Base-by-base conservation (phyloP, 2,797 vertebrate genomes). In the Mormyrus proboscirostris region DNA sequence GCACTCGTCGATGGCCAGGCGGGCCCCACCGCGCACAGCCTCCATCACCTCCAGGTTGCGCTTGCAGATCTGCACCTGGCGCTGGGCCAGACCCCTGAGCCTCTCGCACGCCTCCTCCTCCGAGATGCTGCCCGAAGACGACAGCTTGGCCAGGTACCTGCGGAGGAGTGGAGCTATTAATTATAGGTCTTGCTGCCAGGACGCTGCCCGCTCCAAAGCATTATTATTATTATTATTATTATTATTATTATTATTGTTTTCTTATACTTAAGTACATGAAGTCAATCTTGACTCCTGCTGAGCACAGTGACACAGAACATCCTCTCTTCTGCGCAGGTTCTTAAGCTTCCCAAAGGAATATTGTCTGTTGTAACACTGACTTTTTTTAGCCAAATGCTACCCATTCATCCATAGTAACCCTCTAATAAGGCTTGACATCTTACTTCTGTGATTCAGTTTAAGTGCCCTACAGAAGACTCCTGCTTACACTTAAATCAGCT, bases 1-100 rank as follows among this genome's bases (percentile, higher is more conserved):
- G 92, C 98, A 99, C 93, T 99, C 98, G 55, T 99, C 97, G 0
- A 99, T 99, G 47, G 98, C 98, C 69, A 99, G 95, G 95, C 99
- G 98, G 4, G 99, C 99, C 0, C 98, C 99, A 0, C 97, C 97
- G 1, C 98, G 96, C 91, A 99, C 98, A 0, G 98, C 98, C 85
- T 99, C 99, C 99, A 99, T 99, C 94, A 99, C 98, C 95, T 99
- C 99, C 92, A 99, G 95, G 88, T 98, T 99, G 87, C 98, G 96
- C 91, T 99, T 99, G 95, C 99, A 99, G 96, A 99, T 98, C 95
- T 99, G 98, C 91, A 99, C 98, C 95, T 99, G 99, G 93, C 98
- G 96, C 94, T 99, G 98, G 93, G 99, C 99, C 92, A 99, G 95
- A 10, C 99, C 99, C 93, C 98, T 97, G 92, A 99, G 96, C 94